Evolutionary conservation across 1,140 invertebrate genomes (phyloP).

Genomic region (Macrocentrus cingulum): DNA sequence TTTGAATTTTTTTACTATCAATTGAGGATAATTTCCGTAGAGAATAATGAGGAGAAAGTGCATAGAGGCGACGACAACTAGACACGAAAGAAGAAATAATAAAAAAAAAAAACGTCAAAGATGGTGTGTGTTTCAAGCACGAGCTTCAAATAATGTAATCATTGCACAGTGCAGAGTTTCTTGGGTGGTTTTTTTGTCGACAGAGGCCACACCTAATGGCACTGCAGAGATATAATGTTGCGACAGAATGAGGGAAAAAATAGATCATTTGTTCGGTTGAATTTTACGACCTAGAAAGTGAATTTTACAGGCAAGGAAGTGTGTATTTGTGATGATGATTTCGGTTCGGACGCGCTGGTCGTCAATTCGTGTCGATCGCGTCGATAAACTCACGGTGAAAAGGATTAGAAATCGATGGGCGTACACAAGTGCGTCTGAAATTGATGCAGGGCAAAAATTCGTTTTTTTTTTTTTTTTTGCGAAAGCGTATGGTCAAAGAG

Average conservation of each 20-base stretch:
- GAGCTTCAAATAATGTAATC: conserved; percentile 12
- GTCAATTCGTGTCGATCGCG: conserved; percentile 13
- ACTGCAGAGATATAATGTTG: conserved; percentile 19
- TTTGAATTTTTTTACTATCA: no score
- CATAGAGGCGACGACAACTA: background rate
- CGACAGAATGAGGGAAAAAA: conserved; percentile 31
- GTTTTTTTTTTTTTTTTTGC: no score
- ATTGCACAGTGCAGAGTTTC: background rate
- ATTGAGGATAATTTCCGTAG: background rate
- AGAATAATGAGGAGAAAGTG: background rate
- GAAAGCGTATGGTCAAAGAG: no score
- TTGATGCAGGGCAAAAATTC: conserved; percentile 23
- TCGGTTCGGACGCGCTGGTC: conserved; percentile 16
- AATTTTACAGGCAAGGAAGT: conserved; percentile 57
- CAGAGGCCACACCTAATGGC: no score
- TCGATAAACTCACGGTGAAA: conserved; percentile 32
- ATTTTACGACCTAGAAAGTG: no score
- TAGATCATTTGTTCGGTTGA: conserved; percentile 39
- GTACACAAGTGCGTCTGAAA: background rate
- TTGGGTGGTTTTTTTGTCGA: conserved; percentile 1
- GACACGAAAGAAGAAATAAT: conserved; percentile 23
- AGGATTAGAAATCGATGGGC: conserved; percentile 42
- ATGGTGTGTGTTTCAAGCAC: conserved; percentile 2
- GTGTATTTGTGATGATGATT: conserved; percentile 18
- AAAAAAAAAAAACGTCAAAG: conserved; percentile 21